phyloP scores from a whole-genome alignment of 2,888 invertebrate species.

The Paralinhomoeus sp. region DNA sequence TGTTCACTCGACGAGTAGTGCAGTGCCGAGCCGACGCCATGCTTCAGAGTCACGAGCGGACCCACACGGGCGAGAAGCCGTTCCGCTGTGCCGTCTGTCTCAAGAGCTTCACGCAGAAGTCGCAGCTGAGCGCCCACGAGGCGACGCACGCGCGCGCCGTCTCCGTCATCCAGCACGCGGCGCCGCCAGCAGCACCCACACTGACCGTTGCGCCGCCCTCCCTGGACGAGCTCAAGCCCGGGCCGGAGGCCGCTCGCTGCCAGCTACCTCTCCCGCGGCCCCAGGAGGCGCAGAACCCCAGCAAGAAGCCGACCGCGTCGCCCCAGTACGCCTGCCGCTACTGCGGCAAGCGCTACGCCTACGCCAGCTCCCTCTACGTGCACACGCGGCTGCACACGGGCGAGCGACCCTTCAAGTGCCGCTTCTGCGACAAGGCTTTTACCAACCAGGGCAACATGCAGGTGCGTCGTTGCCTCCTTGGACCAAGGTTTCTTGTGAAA shows the following conservation, averaged over 20 bases:
- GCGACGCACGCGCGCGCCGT: slow-evolving; percentile 14
- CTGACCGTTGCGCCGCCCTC: too few relatives aligned
- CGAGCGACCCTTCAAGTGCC: slow-evolving; percentile 17
- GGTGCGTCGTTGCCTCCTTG: slow-evolving; percentile 5
- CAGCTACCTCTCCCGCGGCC: too few relatives aligned
- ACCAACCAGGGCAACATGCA: slow-evolving; percentile 20
- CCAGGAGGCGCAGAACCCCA: neutral
- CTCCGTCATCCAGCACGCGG: neutral
- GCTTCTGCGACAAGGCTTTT: slow-evolving; percentile 17
- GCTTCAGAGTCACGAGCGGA: slow-evolving; percentile 16
- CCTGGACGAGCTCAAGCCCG: too few relatives aligned
- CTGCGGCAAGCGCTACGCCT: slow-evolving; percentile 21
- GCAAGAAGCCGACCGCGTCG: neutral
- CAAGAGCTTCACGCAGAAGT: slow-evolving; percentile 21
- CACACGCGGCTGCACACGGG: slow-evolving; percentile 23
- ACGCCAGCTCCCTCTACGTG: slow-evolving; percentile 19
- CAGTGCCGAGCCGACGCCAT: too few relatives aligned
- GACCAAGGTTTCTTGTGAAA: slow-evolving; percentile 1
- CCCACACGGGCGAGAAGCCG: slow-evolving; percentile 21
- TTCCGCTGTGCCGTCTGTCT: slow-evolving; percentile 17
- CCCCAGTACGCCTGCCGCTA: slow-evolving; percentile 14
- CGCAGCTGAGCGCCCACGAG: slow-evolving; percentile 22
- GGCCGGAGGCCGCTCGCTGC: too few relatives aligned
- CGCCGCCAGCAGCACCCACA: neutral
- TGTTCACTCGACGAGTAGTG: too few relatives aligned